Evolutionary conservation across 1,140 invertebrate genomes (phyloP).

Genomic region (Drosophila ironensis): DNA sequence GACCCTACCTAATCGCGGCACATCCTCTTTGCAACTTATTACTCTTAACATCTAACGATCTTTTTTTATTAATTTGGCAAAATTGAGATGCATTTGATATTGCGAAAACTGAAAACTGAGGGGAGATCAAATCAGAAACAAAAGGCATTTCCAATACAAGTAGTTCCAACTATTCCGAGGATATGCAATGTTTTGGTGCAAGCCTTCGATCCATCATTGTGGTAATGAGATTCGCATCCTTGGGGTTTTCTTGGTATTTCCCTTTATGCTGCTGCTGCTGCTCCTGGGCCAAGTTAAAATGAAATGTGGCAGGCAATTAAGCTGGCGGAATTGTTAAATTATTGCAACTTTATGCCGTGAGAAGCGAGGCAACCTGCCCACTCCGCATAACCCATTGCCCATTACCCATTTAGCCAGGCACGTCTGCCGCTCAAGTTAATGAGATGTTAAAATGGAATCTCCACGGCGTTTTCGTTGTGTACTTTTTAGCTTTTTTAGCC

Average conservation of each 20-base stretch:
- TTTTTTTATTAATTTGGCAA: too few species aligned
- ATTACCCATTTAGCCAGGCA: conserved; percentile 44
- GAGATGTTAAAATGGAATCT: conserved; percentile 80
- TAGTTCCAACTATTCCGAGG: too few species aligned
- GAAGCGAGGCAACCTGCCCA: background rate
- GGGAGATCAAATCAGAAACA: too few species aligned
- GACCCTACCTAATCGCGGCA: too few species aligned
- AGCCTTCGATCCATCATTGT: background rate
- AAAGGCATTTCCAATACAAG: too few species aligned
- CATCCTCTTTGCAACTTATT: too few species aligned
- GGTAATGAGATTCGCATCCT: background rate
- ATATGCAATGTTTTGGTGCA: too few species aligned
- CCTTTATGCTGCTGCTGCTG: background rate
- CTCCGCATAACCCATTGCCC: background rate
- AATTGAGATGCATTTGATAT: too few species aligned
- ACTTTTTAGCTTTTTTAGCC: conserved; percentile 36
- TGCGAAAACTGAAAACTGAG: too few species aligned
- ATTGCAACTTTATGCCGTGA: conserved; percentile 59
- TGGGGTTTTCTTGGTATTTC: background rate
- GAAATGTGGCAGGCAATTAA: conserved; percentile 81
- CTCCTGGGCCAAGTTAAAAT: conserved; percentile 51
- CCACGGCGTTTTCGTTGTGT: conserved; percentile 29
- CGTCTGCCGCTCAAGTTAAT: conserved; percentile 72
- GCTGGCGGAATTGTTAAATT: conserved; percentile 80
- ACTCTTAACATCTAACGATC: too few species aligned